phyloP scores from a whole-genome alignment of 2,888 invertebrate genomes.

The Callinectes sapidus region DNA sequence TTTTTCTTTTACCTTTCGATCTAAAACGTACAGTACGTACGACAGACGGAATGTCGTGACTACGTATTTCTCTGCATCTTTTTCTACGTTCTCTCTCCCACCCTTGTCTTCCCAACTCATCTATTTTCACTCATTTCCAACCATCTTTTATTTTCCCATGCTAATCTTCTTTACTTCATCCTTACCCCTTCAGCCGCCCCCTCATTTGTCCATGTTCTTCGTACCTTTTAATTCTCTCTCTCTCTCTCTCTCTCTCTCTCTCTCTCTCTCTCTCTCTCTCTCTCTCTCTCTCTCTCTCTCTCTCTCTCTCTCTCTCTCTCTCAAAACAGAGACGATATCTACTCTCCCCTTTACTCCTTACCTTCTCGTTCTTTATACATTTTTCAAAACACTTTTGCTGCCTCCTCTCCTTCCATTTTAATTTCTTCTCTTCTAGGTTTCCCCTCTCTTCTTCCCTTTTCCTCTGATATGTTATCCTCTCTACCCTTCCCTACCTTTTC shows the following conservation, averaged over 20 bases:
- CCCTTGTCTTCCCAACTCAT: background rate
- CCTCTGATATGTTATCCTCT: background rate
- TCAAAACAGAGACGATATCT: background rate
- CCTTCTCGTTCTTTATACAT: background rate
- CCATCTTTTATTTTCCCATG: background rate
- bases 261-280: background rate
- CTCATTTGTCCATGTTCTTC: background rate
- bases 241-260: constrained; percentile 1
- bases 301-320: background rate
- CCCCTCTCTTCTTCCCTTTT: background rate
- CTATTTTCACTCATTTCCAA: background rate
- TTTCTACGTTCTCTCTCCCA: background rate
- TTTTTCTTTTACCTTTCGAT: background rate
- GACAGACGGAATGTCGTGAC: too few relatives aligned
- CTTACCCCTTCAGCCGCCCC: background rate
- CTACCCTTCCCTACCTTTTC: too few relatives aligned
- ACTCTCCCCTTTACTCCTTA: background rate
- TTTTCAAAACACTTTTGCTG: background rate
- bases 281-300: constrained; percentile 21
- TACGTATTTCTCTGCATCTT: background rate
- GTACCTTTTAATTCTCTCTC: background rate
- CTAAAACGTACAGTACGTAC: too few relatives aligned
- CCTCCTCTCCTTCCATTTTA: background rate
- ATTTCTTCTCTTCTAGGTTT: background rate
- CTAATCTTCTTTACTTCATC: background rate